A percentile compares a stretch with the other conserved stretches of the same genome.
These are phyloP conservation scores for Chloebia gouldiae DNA, from an alignment of 2,113 vertebrate species.

Conservation along the genomic window DNA sequence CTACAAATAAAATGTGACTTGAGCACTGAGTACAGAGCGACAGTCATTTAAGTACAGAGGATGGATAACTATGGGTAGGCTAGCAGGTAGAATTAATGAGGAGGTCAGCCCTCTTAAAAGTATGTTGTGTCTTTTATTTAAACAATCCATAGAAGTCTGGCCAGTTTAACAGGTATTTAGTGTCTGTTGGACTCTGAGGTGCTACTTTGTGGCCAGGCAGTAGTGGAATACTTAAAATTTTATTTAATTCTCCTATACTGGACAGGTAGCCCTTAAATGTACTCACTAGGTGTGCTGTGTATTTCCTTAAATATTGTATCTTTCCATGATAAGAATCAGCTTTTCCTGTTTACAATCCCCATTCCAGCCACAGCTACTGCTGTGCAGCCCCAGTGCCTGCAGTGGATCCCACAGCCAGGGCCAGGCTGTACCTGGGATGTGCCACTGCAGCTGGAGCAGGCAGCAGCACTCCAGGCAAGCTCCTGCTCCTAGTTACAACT, in stretches of 20 bases:
- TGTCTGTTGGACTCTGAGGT: neutral
- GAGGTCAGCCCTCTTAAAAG: neutral
- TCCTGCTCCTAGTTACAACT: neutral
- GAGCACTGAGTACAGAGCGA: neutral
- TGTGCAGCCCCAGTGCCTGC: neutral
- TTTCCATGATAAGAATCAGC: neutral
- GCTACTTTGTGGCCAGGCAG: neutral
- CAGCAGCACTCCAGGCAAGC: neutral
- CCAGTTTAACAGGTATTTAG: neutral
- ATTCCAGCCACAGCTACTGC: neutral
- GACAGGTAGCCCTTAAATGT: neutral
- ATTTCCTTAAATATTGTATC: neutral
- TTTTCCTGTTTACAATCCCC: neutral
- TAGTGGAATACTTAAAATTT: neutral
- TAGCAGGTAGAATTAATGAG: neutral
- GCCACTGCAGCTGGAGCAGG: neutral
- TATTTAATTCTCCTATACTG: neutral
- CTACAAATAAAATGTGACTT: neutral
- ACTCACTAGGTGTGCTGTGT: neutral
- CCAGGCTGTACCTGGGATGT: neutral
- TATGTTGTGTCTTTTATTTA: neutral
- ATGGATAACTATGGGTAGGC: neutral
- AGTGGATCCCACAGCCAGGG: neutral
- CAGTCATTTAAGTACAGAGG: neutral
- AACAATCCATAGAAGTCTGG: neutral